Evolutionary conservation across 2,888 invertebrate species (phyloP).

Genomic region (Euproctis similis): DNA sequence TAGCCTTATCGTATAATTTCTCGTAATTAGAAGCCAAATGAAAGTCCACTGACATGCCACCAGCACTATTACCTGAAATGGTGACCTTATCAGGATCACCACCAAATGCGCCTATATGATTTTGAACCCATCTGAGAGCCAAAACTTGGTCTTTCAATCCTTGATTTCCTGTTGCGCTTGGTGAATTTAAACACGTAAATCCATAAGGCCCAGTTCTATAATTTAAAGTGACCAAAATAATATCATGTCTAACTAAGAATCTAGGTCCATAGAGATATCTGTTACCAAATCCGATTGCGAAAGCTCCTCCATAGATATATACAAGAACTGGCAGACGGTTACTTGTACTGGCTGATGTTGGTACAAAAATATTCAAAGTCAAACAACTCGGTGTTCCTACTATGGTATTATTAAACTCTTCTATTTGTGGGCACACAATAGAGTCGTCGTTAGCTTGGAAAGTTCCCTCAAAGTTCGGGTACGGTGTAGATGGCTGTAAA

Average conservation of each 20-base stretch:
- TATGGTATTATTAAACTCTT: conserved; percentile 20
- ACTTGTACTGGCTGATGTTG: conserved; percentile 1
- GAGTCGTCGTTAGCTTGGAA: conserved; percentile 22
- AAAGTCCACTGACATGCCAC: conserved; percentile 2
- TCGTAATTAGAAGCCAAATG: conserved; percentile 1
- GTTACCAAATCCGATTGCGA: not conserved
- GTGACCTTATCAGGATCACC: conserved; percentile 22
- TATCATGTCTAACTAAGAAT: conserved; percentile 9
- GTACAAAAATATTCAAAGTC: conserved; percentile 23
- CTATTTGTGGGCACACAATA: conserved; percentile 40
- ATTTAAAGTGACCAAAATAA: conserved; percentile 25
- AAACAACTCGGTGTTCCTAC: conserved; percentile 29
- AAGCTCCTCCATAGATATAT: conserved; percentile 2
- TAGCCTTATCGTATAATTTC: conserved; percentile 7
- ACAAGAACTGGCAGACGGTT: conserved; percentile 2
- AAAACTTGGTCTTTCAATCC: conserved; percentile 26
- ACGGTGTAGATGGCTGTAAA: conserved; percentile 4
- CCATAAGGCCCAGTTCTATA: conserved; percentile 28
- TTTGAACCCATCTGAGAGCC: conserved; percentile 25
- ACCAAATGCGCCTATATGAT: conserved; percentile 25
- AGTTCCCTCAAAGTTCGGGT: conserved; percentile 1
- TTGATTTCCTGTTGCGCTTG: conserved; percentile 28
- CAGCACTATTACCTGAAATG: conserved; percentile 23
- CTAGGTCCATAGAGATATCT: conserved; percentile 2
- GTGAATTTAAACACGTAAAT: conserved; percentile 22